phyloP scores from a whole-genome alignment of 2,888 invertebrate genomes.

The Tetramorium bicarinatum region DNA sequence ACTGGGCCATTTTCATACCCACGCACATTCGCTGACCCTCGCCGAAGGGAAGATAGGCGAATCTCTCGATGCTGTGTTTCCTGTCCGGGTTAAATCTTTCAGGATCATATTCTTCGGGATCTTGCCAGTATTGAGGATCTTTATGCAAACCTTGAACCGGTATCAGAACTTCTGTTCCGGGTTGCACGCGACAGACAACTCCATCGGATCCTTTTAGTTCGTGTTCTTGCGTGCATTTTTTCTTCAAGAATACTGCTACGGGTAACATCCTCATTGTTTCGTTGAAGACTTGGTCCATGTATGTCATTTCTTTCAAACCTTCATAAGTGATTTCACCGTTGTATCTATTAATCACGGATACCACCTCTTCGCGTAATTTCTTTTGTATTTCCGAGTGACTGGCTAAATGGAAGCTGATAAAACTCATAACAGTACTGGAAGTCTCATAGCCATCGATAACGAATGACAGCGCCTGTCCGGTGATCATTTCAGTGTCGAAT shows the following conservation, averaged over 20 bases:
- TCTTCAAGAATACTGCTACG: constrained; percentile 52
- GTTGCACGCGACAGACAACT: constrained; percentile 66
- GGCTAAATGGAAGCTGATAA: constrained; percentile 86
- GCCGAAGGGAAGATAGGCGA: constrained; percentile 74
- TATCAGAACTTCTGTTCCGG: constrained; percentile 67
- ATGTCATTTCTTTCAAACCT: constrained; percentile 86
- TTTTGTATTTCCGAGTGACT: constrained; percentile 86
- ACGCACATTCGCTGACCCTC: constrained; percentile 77
- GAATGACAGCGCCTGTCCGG: constrained; percentile 87
- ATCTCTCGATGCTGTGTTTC: constrained; percentile 63
- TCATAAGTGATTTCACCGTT: constrained; percentile 86
- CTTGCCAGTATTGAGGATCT: constrained; percentile 72
- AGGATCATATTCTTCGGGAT: constrained; percentile 74
- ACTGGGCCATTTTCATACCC: constrained; percentile 74
- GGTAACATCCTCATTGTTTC: constrained; percentile 75
- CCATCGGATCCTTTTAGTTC: constrained; percentile 75
- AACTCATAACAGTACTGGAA: constrained; percentile 86
- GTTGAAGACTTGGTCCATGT: constrained; percentile 86
- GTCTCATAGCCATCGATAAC: constrained; percentile 88
- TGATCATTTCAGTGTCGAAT: constrained; percentile 83
- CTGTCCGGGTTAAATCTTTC: constrained; percentile 74
- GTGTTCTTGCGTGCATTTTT: constrained; percentile 68
- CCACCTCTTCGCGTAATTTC: constrained; percentile 86
- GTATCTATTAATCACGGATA: constrained; percentile 77
- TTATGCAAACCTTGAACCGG: constrained; percentile 64